phyloP scores from a whole-genome alignment of 2,888 invertebrate genomes.

The Drosophila borborema region DNA sequence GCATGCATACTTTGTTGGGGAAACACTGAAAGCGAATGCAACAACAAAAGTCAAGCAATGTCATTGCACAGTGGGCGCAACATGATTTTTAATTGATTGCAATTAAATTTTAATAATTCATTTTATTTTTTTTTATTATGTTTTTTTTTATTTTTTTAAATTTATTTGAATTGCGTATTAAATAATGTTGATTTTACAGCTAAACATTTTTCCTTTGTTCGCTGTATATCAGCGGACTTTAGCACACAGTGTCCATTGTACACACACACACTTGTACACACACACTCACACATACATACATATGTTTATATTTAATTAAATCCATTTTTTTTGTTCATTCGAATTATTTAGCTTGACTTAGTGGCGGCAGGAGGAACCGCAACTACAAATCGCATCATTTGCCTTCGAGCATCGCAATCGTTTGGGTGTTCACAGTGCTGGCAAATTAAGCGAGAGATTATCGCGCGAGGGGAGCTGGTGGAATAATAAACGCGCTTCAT shows the following conservation, averaged over 20 bases:
- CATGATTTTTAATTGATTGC: not conserved
- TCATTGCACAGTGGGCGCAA: conserved; percentile 43
- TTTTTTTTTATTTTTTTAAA: no score
- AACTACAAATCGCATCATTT: conserved; percentile 67
- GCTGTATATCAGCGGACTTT: not conserved
- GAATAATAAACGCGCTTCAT: conserved; percentile 25
- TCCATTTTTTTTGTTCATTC: conserved; percentile 50
- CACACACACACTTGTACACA: conserved; percentile 35
- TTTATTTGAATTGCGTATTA: not conserved
- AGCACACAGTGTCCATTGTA: conserved; percentile 39
- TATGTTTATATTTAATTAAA: conserved; percentile 70
- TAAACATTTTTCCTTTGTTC: not conserved
- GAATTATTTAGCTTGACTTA: conserved; percentile 47
- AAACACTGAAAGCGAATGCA: conserved; percentile 40
- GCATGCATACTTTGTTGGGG: conserved; percentile 23
- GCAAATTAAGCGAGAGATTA: conserved; percentile 5
- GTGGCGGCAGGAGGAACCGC: conserved; percentile 35
- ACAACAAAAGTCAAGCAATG: conserved; percentile 33
- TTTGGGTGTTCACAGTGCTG: conserved; percentile 44
- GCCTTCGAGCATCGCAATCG: conserved; percentile 65
- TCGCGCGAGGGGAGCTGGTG: conserved; percentile 2
- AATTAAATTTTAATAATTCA: not conserved
- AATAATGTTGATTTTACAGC: not conserved
- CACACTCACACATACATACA: conserved; percentile 16
- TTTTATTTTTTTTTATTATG: not conserved